A percentile compares a stretch with the other conserved stretches of the same genome.
These are phyloP conservation scores for Nansenia antarctica DNA, from an alignment of 2,113 vertebrate genomes.

Conservation along the genomic window DNA sequence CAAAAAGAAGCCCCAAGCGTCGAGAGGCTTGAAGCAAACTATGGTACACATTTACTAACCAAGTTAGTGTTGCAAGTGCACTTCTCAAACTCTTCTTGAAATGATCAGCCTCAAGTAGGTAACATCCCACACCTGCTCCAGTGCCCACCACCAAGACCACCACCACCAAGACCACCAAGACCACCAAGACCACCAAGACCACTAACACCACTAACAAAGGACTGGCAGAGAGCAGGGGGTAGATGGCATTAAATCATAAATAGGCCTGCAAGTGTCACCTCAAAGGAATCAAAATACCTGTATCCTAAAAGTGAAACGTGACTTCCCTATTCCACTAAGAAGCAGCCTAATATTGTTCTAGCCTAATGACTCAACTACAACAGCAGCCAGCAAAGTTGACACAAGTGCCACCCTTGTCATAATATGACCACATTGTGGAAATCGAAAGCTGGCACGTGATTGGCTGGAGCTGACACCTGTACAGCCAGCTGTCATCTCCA, in stretches of 20 bases:
- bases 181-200: too few relatives aligned
- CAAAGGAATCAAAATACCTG: too few relatives aligned
- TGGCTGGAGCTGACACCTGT: background rate
- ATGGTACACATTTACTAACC: slow-evolving; percentile 1
- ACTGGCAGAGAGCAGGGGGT: too few relatives aligned
- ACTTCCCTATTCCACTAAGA: background rate
- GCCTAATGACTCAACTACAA: background rate
- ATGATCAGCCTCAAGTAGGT: background rate
- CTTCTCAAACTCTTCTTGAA: slow-evolving; percentile 3
- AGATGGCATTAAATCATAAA: too few relatives aligned
- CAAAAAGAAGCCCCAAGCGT: slow-evolving; percentile 29
- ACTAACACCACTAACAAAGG: too few relatives aligned
- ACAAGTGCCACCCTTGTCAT: background rate
- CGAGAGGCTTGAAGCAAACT: slow-evolving; percentile 10
- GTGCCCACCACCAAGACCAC: too few relatives aligned
- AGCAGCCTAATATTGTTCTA: too few relatives aligned
- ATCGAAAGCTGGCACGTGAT: slow-evolving; percentile 4
- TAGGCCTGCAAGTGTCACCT: too few relatives aligned
- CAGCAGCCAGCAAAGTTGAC: background rate
- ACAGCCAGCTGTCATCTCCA: background rate
- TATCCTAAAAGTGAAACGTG: too few relatives aligned
- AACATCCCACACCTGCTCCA: background rate
- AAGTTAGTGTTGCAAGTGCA: background rate
- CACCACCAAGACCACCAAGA: too few relatives aligned
- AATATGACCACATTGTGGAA: background rate